Evolutionary conservation across 1,140 invertebrate genomes (phyloP), one percentile per base, ranked within the genome.

Genomic region (Apis mellifera): DNA sequence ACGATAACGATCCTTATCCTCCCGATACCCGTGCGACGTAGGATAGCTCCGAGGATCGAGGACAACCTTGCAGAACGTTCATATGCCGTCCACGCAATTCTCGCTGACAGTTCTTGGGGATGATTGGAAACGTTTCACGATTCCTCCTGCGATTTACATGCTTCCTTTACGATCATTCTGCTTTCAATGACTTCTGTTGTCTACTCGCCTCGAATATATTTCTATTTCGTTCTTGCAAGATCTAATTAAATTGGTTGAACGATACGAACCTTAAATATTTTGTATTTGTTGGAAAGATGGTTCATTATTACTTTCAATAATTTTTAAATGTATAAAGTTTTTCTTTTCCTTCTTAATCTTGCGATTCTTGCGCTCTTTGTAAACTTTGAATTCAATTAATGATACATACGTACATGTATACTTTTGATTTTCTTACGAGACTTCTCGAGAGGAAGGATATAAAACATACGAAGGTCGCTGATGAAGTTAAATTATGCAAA

Each of bases 1-100:
- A 86, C 88, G 86, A 84, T 90, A 89, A 90, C 86, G 85, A 90
- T 89, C 81, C 78, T 42, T 75, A 15, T 15, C 54, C 66, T 15
- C 54, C 66, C 62, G 26, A 73, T 64, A 23, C 54, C 81, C 15
- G 57, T 59, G 32, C 54, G n/a, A 76, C 50, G 32, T 50, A 17
- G 42, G 19, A 32, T 57, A 23, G 54, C 32, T 13, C 1, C 15
- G 60, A 72, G 23, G 26, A 64, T 55, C 15, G 64, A 86, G 76
- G 57, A 64, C 80, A 84, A 76, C 54, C 21, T 71, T 69, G 59
- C 9, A 19, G 59, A 17, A 59, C 59, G 68, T 78, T 78, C 65
- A 79, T 72, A 79, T 60, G 57, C 55, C 21, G n/a, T 42, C 59
- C 57, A 79, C 23, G 26, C 50, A 13, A 64, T 79, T 17, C 21